Conservation (phyloP, 1,140 invertebrate genomes). For the Drosophila nasuta region DNA sequence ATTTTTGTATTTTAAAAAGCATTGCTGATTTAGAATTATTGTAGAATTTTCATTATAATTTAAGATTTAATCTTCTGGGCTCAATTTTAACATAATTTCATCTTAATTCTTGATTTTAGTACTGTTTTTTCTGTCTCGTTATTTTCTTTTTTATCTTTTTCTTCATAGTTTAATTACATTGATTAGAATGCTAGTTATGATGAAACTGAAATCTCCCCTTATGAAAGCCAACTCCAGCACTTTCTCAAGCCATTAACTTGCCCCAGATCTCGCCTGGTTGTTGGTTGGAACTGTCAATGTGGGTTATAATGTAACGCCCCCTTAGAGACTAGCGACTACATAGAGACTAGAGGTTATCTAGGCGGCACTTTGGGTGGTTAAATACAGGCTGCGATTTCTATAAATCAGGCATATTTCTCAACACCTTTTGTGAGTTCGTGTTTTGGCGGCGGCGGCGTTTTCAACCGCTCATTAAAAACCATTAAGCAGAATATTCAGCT, state of each 20-base stretch:
- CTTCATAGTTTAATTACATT: constrained; percentile 14
- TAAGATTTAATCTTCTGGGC: too few species aligned
- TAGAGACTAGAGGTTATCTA: not conserved
- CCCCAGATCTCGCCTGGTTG: constrained; percentile 18
- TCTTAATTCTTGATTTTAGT: too few species aligned
- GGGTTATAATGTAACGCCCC: constrained; percentile 60
- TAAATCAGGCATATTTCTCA: constrained; percentile 81
- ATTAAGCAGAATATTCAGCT: constrained; percentile 79
- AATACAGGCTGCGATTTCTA: constrained; percentile 71
- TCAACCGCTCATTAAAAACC: constrained; percentile 80
- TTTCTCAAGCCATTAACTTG: constrained; percentile 33
- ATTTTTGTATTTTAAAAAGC: too few species aligned
- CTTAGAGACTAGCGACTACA: not conserved
- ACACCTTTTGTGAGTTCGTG: constrained; percentile 51
- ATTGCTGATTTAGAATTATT: too few species aligned
- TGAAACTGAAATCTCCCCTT: constrained; percentile 3
- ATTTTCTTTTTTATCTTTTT: too few species aligned
- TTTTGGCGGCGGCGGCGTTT: constrained; percentile 15
- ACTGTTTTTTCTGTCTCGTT: too few species aligned
- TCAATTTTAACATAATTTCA: too few species aligned
- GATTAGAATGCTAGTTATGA: constrained; percentile 23
- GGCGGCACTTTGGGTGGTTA: constrained; percentile 57
- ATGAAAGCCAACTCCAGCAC: constrained; percentile 9
- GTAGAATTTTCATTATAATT: too few species aligned
- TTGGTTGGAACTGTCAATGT: constrained; percentile 30